Conservation (phyloP, 37 sponge, comb jelly and placozoan genomes). For the Lycopodina hypogea region DNA sequence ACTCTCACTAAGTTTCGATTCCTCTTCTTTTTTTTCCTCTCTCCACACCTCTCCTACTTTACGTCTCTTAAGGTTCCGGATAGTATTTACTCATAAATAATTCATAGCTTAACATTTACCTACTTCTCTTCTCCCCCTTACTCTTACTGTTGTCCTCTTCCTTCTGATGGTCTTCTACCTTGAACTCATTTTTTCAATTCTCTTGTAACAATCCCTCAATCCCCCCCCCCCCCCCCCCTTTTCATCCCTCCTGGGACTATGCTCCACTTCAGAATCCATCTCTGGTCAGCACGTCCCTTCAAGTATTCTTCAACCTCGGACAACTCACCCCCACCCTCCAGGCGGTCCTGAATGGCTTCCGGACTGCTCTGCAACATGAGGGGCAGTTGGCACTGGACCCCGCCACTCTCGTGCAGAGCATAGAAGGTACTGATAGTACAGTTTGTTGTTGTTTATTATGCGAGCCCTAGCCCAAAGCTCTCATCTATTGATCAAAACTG, state of each 20-base stretch:
- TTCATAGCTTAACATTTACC: no score
- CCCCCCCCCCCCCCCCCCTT: not conserved
- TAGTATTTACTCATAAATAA: no score
- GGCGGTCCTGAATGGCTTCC: constrained; percentile 39
- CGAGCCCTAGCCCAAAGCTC: not conserved
- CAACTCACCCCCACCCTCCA: constrained; percentile 63
- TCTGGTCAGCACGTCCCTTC: constrained; percentile 90
- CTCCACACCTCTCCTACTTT: no score
- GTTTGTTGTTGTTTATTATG: no score
- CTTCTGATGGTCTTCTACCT: not conserved
- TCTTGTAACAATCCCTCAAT: no score
- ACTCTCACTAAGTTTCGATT: no score
- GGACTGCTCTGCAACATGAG: constrained; percentile 58
- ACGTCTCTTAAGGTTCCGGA: no score
- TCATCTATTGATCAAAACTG: not conserved
- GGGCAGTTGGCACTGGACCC: constrained; percentile 81
- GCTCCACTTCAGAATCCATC: constrained; percentile 59
- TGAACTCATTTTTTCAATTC: not conserved
- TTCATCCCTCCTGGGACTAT: not conserved
- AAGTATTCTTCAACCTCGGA: constrained; percentile 91
- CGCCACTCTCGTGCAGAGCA: constrained; percentile 39
- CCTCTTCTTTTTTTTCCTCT: no score
- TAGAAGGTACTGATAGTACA: constrained; percentile 24
- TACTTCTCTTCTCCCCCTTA: not conserved
- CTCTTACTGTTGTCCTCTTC: not conserved